A percentile compares a stretch with the other conserved stretches of the same genome.
Conservation (phyloP, 2,888 invertebrate species). For the Ariolimax columbianus region DNA sequence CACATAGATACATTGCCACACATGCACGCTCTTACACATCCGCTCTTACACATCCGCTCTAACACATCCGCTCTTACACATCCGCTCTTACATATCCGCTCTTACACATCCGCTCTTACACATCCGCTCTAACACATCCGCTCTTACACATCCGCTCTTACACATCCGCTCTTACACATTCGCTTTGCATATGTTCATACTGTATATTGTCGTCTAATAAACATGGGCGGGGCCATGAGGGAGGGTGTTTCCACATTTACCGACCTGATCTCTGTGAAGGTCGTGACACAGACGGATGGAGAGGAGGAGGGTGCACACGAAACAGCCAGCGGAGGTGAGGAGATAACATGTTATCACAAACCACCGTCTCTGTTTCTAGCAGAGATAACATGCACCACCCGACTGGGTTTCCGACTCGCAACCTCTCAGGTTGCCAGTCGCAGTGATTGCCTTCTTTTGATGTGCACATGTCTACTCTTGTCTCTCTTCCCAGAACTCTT, state of each 20-base stretch:
- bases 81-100: too few relatives aligned
- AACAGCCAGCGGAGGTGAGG: neutral
- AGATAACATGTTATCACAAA: conserved; percentile 7
- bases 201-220: too few relatives aligned
- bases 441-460: neutral
- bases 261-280: neutral
- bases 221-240: neutral
- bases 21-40: too few relatives aligned
- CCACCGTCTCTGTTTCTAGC: neutral
- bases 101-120: too few relatives aligned
- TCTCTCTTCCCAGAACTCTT: neutral
- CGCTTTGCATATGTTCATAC: too few relatives aligned
- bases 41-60: too few relatives aligned
- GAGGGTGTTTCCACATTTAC: neutral
- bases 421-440: neutral
- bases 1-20: too few relatives aligned
- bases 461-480: neutral
- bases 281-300: neutral
- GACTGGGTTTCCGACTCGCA: neutral
- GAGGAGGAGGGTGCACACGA: neutral
- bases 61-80: too few relatives aligned
- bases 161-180: too few relatives aligned
- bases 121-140: too few relatives aligned
- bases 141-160: too few relatives aligned
- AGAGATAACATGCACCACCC: neutral